Evolutionary conservation across 1,140 invertebrate genomes (phyloP), one percentile per base, ranked within the genome.

Genomic region (Cotesia chilonis): DNA sequence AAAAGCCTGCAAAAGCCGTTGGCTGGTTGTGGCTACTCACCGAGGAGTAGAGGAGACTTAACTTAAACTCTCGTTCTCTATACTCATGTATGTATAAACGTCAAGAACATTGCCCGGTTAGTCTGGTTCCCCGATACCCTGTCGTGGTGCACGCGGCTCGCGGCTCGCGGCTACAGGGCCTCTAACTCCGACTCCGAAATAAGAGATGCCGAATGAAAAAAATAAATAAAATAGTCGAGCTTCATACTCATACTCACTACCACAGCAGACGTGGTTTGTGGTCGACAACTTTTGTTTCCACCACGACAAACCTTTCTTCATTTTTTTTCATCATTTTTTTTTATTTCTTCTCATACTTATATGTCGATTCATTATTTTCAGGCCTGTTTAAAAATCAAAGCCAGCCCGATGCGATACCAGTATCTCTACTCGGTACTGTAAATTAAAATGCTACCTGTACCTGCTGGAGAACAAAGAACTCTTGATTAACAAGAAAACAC

Each of bases 121-220:
- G 41, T 47, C 41, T 47, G 6, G 41, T 47, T 9, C 10, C 41
- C 41, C 4, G 4, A 47, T 28, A 28, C 28, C 41, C 41, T 10
- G 41, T 47, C 28, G 41, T 47, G 41, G 6, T 47, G 1, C 41
- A 10, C 41, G 54, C 54, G 67, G 14, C 55, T 52, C 20, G 28
- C 37, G 38, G 64, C 54, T 74, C 70, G 71, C 64, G 71, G 67
- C 69, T 57, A 65, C 51, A 41, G 55, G 38, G 38, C 38, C 38
- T 41, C 5, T 28, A 0, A 41, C 41, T 47, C 41, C 6, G 41
- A 47, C 41, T 47, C 57, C 57, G 57, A 59, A 59, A 59, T 59
- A 20, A 17, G 57, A 59, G 57, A 59, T 20, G 57, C 54, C 54
- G 17, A 55, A 20, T 14, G 17, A 7, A 20, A 59, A 59, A 59